These are phyloP conservation scores for Eclectus roratus DNA, from an alignment of 2,113 vertebrate species.

Conservation along the genomic window DNA sequence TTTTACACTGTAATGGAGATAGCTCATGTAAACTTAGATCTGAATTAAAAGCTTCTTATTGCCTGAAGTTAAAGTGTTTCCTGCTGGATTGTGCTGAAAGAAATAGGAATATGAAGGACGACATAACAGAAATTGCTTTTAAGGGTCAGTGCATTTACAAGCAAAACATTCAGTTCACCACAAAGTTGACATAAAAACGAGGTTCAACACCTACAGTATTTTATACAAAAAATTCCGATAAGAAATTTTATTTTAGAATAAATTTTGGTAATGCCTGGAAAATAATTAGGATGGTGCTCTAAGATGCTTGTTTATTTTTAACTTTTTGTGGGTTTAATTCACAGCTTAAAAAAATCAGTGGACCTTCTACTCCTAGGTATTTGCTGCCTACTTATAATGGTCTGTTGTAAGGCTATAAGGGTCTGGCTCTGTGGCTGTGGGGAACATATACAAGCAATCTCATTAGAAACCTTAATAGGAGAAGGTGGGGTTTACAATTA, in stretches of 20 bases:
- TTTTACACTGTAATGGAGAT: slow-evolving; percentile 55
- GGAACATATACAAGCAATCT: neutral
- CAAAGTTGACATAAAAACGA: neutral
- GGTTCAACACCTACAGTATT: slow-evolving; percentile 3
- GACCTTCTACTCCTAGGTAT: neutral
- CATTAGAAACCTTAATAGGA: neutral
- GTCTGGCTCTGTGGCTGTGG: neutral
- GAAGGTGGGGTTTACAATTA: neutral
- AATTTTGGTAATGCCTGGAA: neutral
- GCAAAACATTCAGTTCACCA: slow-evolving; percentile 7
- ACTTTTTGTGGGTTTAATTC: neutral
- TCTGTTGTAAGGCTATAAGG: neutral
- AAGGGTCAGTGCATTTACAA: slow-evolving; percentile 30
- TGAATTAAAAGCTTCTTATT: slow-evolving; percentile 62
- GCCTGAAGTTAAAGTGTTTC: slow-evolving; percentile 50
- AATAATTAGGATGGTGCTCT: neutral
- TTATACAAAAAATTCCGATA: neutral
- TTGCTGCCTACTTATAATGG: neutral
- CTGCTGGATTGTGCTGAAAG: slow-evolving; percentile 42
- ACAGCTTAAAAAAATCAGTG: neutral
- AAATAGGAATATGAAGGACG: slow-evolving; percentile 10
- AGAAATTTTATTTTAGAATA: slow-evolving; percentile 2
- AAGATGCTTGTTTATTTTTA: neutral
- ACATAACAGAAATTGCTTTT: slow-evolving; percentile 53
- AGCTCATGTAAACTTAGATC: slow-evolving; percentile 53